Percentiles rank a stretch among this genome's conserved stretches.
Conservation (phyloP, 1,140 invertebrate species). For the Saxidomus purpurata region DNA sequence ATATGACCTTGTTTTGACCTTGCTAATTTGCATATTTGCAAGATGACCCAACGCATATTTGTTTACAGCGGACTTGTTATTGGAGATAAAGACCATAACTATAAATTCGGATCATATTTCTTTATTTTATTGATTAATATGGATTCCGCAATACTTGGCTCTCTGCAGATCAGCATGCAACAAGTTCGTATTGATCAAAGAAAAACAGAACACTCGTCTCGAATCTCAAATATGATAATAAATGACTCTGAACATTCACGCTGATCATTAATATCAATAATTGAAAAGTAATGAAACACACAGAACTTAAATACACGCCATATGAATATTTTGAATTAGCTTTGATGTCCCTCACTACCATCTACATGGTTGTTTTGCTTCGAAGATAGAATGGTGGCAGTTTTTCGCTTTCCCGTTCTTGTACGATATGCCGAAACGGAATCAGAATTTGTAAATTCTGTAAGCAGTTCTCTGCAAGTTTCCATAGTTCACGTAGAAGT, state of each 20-base stretch:
- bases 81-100: background rate
- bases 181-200: slow-evolving; percentile 41
- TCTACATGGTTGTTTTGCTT: too few species aligned
- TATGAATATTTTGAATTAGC: too few species aligned
- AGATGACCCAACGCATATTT: slow-evolving; percentile 34
- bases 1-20: slow-evolving; percentile 23
- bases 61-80: background rate
- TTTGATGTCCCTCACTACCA: too few species aligned
- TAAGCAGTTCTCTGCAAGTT: background rate
- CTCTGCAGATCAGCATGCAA: background rate
- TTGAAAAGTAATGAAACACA: background rate
- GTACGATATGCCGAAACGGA: too few species aligned
- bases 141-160: background rate
- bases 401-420: too few species aligned
- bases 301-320: too few species aligned
- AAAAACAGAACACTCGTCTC: background rate
- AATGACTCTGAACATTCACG: background rate
- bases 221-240: background rate
- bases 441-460: too few species aligned
- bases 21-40: slow-evolving; percentile 33
- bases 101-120: slow-evolving; percentile 24
- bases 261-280: background rate
- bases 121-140: slow-evolving; percentile 43
- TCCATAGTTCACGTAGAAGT: slow-evolving; percentile 2
- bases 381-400: too few species aligned